Percentiles rank a stretch among this genome's conserved stretches.
Conservation (phyloP, 2,888 invertebrate species). For the Thumatha senex region DNA sequence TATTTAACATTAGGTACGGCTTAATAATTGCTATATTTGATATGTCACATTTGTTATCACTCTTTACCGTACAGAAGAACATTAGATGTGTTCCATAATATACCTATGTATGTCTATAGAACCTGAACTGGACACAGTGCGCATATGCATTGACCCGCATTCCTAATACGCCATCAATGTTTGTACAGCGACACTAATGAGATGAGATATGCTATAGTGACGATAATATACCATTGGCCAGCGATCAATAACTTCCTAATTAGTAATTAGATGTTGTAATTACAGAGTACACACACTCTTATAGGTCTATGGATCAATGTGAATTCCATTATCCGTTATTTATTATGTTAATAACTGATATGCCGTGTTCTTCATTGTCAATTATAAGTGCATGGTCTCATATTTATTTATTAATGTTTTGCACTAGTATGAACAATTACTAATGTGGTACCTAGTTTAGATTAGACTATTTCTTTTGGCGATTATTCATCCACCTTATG, state of each 20-base stretch:
- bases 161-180: slow-evolving; percentile 71
- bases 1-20: too few relatives aligned
- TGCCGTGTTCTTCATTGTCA: slow-evolving; percentile 33
- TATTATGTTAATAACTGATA: slow-evolving; percentile 32
- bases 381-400: slow-evolving; percentile 36
- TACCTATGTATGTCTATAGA: slow-evolving; percentile 20
- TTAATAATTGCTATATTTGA: too few relatives aligned
- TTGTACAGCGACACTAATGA: slow-evolving; percentile 72
- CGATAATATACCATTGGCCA: slow-evolving; percentile 46
- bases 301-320: slow-evolving; percentile 13
- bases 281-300: background rate
- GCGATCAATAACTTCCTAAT: slow-evolving; percentile 71
- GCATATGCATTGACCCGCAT: slow-evolving; percentile 74
- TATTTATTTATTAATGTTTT: slow-evolving; percentile 25
- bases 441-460: slow-evolving; percentile 20
- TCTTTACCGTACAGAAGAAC: too few relatives aligned
- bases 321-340: slow-evolving; percentile 27
- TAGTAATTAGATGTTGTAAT: slow-evolving; percentile 39
- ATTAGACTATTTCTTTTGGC: slow-evolving; percentile 10
- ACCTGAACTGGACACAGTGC: slow-evolving; percentile 47
- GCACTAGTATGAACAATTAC: slow-evolving; percentile 18
- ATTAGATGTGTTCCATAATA: too few relatives aligned
- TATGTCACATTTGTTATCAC: too few relatives aligned
- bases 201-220: slow-evolving; percentile 55
- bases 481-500: too few relatives aligned